phyloP scores from a whole-genome alignment of 2,888 invertebrate species.

The Hyppa rectilinea region DNA sequence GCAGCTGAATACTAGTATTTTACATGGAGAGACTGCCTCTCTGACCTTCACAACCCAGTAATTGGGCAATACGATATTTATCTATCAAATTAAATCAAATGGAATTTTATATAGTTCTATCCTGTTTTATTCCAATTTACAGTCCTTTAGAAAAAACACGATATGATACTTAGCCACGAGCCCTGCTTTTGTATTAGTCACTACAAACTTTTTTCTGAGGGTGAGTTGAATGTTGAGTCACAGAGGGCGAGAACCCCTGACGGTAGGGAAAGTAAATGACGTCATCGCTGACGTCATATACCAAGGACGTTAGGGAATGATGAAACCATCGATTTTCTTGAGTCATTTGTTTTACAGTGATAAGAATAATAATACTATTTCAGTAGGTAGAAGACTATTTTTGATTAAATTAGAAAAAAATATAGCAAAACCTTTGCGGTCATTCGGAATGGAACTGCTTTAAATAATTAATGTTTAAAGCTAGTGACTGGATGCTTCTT shows the following conservation, averaged over 20 bases:
- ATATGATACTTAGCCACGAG: not conserved
- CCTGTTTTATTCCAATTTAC: no score
- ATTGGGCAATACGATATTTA: not conserved
- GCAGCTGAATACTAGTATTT: not conserved
- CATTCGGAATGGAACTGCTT: no score
- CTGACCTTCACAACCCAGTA: not conserved
- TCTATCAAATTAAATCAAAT: no score
- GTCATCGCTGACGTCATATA: slow-evolving; percentile 37
- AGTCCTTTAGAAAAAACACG: no score
- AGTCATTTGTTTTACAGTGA: not conserved
- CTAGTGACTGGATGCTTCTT: no score
- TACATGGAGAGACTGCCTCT: not conserved
- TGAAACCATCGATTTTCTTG: slow-evolving; percentile 13
- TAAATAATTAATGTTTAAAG: no score
- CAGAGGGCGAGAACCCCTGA: slow-evolving; percentile 36
- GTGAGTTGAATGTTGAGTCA: slow-evolving; percentile 37
- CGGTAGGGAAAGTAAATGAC: slow-evolving; percentile 42
- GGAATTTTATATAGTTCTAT: no score
- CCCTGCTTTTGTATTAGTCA: slow-evolving; percentile 37
- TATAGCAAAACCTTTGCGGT: no score
- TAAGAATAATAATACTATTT: no score
- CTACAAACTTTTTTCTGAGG: slow-evolving; percentile 12
- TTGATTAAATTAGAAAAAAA: no score
- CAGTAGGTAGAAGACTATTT: no score
- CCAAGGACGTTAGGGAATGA: not conserved